Evolutionary conservation across 1,140 invertebrate species (phyloP), one percentile per base, ranked within the genome.

Genomic region (Neocloeon triangulifer): DNA sequence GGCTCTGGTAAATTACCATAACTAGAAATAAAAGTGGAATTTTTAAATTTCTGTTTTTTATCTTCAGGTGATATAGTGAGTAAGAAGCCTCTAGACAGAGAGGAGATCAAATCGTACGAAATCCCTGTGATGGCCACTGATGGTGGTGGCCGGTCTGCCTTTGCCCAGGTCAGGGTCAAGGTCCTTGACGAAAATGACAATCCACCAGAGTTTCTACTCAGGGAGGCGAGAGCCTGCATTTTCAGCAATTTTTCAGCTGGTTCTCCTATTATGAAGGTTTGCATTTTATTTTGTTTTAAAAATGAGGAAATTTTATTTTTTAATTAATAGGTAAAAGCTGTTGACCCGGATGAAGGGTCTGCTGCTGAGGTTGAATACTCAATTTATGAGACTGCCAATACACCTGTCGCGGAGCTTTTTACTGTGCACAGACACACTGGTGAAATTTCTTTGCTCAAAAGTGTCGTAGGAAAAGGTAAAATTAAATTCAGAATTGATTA

Each of bases 161-260:
- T 81, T 49, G 62, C 79, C 2, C 67, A 64, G 5, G 65, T 94
- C 4, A 58, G 74, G 42, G 69, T 92, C 6, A 68, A 64, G 41
- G 68, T 94, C 6, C 55, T 53, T 3, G 86, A 94, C 56, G 64
- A 69, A 32, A 94, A 94, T 55, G 88, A 94, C 47, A 84, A 91
- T 53, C 51, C 66, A 27, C 88, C 88, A 1, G 51, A 56, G 27
- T 95, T 92, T 53, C 52, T 68, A 19, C 50, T 79, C 10, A 66
- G 64, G 30, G 79, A 85, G 50, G 86, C 86, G 44, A 77, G 76
- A 51, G 66, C 64, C 3, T 68, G 69, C 19, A 68, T 80, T 30
- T 61, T 64, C 35, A 53, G 58, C 14, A 73, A 76, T 50, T 49
- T 62, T 15, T 61, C 59, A 2, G 42, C 65, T 5, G 66, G 64